These are phyloP conservation scores for Diabrotica balteata DNA, from an alignment of 2,888 invertebrate species.

Conservation along the genomic window DNA sequence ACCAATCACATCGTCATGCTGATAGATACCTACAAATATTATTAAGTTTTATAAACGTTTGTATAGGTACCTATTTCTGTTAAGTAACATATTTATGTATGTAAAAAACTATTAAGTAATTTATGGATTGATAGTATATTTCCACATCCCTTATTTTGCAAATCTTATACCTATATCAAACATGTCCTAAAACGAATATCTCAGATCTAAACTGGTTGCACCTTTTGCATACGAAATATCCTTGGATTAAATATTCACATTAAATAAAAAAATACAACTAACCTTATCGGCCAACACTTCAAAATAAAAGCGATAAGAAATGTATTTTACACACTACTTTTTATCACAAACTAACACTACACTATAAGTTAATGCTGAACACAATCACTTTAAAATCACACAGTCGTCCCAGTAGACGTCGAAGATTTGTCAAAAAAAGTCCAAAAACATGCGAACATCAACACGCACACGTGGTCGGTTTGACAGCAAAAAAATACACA, in stretches of 20 bases:
- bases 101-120: too few species aligned
- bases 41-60: too few species aligned
- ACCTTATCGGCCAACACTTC: constrained; percentile 13
- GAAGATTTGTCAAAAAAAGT: constrained; percentile 2
- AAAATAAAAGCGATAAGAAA: constrained; percentile 11
- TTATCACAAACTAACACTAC: constrained; percentile 5
- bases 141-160: too few species aligned
- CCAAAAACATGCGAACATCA: constrained; percentile 1
- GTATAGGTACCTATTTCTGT: too few species aligned
- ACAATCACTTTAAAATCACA: background rate
- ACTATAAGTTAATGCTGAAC: constrained; percentile 2
- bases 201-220: background rate
- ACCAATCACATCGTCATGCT: too few species aligned
- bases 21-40: too few species aligned
- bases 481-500: constrained; percentile 19
- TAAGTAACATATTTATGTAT: too few species aligned
- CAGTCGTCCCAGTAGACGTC: background rate
- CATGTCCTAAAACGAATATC: too few species aligned
- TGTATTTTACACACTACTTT: background rate
- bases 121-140: too few species aligned
- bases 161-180: too few species aligned
- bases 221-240: constrained; percentile 5
- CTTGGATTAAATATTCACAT: constrained; percentile 9
- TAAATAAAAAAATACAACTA: background rate
- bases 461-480: constrained; percentile 20